Conservation (phyloP, 2,113 vertebrate genomes). For the Egretta garzetta region DNA sequence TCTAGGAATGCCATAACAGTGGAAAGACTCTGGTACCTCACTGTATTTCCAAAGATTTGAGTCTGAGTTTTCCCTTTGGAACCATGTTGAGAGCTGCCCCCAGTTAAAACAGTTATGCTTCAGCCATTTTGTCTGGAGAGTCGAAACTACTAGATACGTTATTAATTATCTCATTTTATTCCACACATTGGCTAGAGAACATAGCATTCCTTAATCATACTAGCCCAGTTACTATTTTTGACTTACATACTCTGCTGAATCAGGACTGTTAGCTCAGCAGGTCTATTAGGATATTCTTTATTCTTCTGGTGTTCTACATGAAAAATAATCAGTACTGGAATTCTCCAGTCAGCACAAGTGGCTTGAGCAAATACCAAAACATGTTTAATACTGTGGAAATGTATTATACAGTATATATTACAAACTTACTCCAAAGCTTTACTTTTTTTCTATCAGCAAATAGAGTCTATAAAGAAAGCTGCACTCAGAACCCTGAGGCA, state of each 20-base stretch:
- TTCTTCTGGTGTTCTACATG: neutral
- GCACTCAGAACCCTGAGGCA: neutral
- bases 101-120: neutral
- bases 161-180: neutral
- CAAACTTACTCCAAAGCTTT: neutral
- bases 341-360: neutral
- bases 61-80: neutral
- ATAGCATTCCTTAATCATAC: neutral
- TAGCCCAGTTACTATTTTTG: neutral
- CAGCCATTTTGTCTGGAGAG: neutral
- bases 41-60: neutral
- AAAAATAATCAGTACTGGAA: neutral
- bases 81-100: neutral
- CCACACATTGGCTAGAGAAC: neutral
- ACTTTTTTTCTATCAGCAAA: conserved; percentile 15
- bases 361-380: neutral
- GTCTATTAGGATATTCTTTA: neutral
- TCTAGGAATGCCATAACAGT: neutral
- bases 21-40: neutral
- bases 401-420: neutral
- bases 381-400: conserved; percentile 3
- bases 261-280: neutral
- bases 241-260: neutral
- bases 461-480: neutral
- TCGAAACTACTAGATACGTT: neutral